Percentiles rank a stretch among this genome's conserved stretches.
phyloP scores from a whole-genome alignment of 1,140 invertebrate genomes.

The Leptinotarsa defecta region DNA sequence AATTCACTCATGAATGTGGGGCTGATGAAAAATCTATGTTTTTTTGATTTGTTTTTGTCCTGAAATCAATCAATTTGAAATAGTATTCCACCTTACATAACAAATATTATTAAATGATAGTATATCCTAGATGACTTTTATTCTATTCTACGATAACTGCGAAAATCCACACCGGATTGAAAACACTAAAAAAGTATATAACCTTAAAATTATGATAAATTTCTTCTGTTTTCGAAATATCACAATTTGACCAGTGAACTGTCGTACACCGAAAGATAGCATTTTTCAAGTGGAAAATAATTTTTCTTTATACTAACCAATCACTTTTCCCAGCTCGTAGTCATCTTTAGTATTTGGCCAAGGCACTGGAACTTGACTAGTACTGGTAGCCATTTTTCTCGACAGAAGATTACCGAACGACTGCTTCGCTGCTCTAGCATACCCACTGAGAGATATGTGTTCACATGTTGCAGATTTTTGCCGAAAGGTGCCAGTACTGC shows the following conservation, averaged over 20 bases:
- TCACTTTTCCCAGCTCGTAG: constrained; percentile 93
- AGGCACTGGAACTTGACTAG: constrained; percentile 64
- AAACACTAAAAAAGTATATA: constrained; percentile 52
- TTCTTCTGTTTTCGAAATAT: constrained; percentile 5
- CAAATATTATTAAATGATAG: neutral
- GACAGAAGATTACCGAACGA: constrained; percentile 65
- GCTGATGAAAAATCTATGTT: too few species aligned
- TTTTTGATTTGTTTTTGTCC: too few species aligned
- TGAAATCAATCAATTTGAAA: too few species aligned
- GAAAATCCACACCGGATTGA: constrained; percentile 45
- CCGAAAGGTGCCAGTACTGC: constrained; percentile 68
- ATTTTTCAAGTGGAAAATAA: constrained; percentile 30
- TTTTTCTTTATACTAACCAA: constrained; percentile 64
- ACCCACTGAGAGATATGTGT: constrained; percentile 52
- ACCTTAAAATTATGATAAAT: constrained; percentile 41
- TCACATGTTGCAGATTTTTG: constrained; percentile 62
- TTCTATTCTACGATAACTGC: constrained; percentile 10
- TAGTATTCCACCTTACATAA: too few species aligned
- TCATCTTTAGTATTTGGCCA: constrained; percentile 94
- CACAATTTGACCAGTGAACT: constrained; percentile 18
- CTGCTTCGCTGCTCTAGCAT: constrained; percentile 57
- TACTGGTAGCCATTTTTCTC: constrained; percentile 72
- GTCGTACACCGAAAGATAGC: constrained; percentile 33
- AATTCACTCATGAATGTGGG: neutral
- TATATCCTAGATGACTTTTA: neutral